Percentiles rank a stretch among this genome's conserved stretches.
Conservation (phyloP, 2,113 vertebrate species). For the Petaurus breviceps region DNA sequence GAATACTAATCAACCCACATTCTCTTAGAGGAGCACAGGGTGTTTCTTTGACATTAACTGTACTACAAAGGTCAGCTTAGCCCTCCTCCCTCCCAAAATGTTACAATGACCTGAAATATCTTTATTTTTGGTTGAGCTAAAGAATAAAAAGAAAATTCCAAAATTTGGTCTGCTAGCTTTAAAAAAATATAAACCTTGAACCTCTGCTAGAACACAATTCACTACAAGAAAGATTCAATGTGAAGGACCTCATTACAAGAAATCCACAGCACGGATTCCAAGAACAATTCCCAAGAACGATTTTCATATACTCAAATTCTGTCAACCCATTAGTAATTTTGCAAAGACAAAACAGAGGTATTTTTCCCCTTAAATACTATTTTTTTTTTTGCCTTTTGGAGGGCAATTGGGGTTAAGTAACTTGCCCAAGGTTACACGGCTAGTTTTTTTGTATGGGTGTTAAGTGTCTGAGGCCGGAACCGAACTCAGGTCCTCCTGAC, state of each 20-base stretch:
- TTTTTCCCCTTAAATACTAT: constrained; percentile 11
- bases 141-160: background rate
- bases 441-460: no score
- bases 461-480: no score
- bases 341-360: constrained; percentile 7
- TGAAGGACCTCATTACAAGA: background rate
- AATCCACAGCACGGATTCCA: background rate
- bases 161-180: background rate
- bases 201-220: background rate
- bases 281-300: background rate
- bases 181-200: background rate
- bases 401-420: no score
- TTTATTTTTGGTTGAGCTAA: background rate
- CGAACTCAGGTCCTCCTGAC: no score
- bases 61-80: background rate
- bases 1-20: background rate
- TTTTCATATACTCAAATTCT: constrained; percentile 4
- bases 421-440: no score
- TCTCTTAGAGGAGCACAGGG: background rate
- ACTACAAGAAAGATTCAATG: background rate
- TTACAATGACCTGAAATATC: background rate
- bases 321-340: background rate
- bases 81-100: background rate
- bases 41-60: background rate
- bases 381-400: no score